These are phyloP conservation scores for Eriosoma lanigerum DNA, from an alignment of 1,140 invertebrate species.

Conservation along the genomic window DNA sequence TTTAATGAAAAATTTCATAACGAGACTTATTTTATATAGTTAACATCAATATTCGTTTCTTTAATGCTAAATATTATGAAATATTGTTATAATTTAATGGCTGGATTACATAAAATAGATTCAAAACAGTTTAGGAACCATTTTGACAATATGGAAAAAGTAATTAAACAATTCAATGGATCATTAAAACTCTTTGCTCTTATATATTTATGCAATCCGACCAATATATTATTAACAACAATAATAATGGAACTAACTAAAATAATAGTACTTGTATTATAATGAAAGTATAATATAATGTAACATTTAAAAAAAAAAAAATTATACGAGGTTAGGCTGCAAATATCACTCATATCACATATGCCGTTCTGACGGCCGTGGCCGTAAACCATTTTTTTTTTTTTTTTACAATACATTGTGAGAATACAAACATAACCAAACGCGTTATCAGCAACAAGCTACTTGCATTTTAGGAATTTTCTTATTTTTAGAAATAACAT, in stretches of 20 bases:
- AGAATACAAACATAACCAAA: constrained; percentile 49
- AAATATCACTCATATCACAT: constrained; percentile 52
- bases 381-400: constrained; percentile 36
- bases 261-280: constrained; percentile 50
- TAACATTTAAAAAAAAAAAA: constrained; percentile 42
- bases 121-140: constrained; percentile 44
- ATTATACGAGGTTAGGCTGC: constrained; percentile 47
- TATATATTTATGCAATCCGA: constrained; percentile 37
- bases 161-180: constrained; percentile 30
- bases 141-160: constrained; percentile 22
- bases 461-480: constrained; percentile 50
- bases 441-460: constrained; percentile 38
- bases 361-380: constrained; percentile 29
- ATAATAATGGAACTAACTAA: constrained; percentile 49
- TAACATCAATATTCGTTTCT: constrained; percentile 33
- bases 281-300: constrained; percentile 35
- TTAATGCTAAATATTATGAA: constrained; percentile 29
- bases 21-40: constrained; percentile 49
- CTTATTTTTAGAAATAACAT: constrained; percentile 44
- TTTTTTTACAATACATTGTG: constrained; percentile 30
- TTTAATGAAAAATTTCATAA: constrained; percentile 38
- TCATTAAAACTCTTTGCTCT: constrained; percentile 19
- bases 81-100: constrained; percentile 28
- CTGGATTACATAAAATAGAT: constrained; percentile 31
- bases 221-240: constrained; percentile 38